Conservation (phyloP, 1,140 invertebrate genomes). For the Drosophila ironensis region DNA sequence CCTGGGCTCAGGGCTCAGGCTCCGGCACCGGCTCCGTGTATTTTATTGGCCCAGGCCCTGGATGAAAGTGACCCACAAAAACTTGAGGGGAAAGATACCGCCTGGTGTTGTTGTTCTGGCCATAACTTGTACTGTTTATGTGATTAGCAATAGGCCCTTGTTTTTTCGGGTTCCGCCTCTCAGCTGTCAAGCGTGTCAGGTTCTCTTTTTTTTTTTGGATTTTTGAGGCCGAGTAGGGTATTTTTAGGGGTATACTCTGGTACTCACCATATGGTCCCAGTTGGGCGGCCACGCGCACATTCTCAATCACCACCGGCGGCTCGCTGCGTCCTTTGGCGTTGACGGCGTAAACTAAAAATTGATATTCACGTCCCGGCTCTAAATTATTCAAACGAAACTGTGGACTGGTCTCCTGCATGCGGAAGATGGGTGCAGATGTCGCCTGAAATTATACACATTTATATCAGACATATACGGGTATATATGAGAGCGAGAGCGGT, state of each 20-base stretch:
- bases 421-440: slow-evolving; percentile 83
- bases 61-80: slow-evolving; percentile 60
- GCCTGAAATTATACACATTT: slow-evolving; percentile 64
- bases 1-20: slow-evolving; percentile 18
- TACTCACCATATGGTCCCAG: slow-evolving; percentile 82
- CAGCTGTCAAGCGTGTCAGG: neutral
- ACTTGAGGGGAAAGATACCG: slow-evolving; percentile 8
- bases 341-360: slow-evolving; percentile 87
- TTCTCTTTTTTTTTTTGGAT: neutral
- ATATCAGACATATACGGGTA: neutral
- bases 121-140: slow-evolving; percentile 69
- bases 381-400: slow-evolving; percentile 86
- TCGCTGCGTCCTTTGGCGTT: slow-evolving; percentile 88
- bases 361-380: slow-evolving; percentile 86
- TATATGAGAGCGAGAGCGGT: neutral
- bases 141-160: slow-evolving; percentile 29
- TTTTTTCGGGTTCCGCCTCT: slow-evolving; percentile 15
- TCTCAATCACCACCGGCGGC: slow-evolving; percentile 84
- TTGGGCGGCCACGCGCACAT: slow-evolving; percentile 83
- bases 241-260: neutral
- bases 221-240: neutral
- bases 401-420: slow-evolving; percentile 85
- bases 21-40: too few relatives aligned
- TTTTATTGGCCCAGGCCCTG: slow-evolving; percentile 44
- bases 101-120: too few relatives aligned